Conservation (phyloP, 2,113 vertebrate genomes). For the Cryptomyrus ogoouensis region DNA sequence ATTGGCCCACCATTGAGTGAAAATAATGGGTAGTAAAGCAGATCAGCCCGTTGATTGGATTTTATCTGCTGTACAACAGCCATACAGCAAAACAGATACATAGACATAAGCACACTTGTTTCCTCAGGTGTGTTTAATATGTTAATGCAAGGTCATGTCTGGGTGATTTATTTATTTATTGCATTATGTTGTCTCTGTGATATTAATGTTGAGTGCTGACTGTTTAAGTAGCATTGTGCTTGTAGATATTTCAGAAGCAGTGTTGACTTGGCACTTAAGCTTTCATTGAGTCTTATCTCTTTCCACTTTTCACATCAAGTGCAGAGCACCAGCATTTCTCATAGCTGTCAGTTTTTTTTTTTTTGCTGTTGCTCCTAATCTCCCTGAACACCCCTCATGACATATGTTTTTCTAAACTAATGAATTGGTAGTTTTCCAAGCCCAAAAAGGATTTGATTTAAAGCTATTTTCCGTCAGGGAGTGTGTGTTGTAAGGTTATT, state of each 20-base stretch:
- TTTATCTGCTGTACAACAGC: background rate
- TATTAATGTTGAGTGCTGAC: background rate
- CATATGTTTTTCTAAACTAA: background rate
- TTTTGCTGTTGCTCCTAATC: constrained; percentile 12
- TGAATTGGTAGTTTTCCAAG: background rate
- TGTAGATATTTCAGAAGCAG: background rate
- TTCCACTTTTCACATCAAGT: constrained; percentile 21
- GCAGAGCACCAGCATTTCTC: background rate
- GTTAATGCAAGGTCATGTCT: background rate
- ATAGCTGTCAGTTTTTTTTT: background rate
- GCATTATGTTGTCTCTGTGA: background rate
- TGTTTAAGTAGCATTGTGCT: background rate
- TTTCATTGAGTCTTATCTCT: constrained; percentile 19
- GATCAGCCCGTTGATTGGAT: constrained; percentile 9
- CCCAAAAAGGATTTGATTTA: background rate
- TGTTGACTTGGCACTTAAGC: constrained; percentile 13
- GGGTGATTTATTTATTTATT: background rate
- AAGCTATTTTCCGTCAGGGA: background rate
- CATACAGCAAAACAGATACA: background rate
- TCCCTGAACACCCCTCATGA: background rate
- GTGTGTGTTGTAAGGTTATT: background rate
- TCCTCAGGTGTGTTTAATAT: background rate
- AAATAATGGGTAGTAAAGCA: constrained; percentile 9
- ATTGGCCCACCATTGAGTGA: background rate
- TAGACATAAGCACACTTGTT: background rate